These are phyloP conservation scores for Noctua janthina DNA, from an alignment of 2,888 invertebrate species.

Conservation along the genomic window DNA sequence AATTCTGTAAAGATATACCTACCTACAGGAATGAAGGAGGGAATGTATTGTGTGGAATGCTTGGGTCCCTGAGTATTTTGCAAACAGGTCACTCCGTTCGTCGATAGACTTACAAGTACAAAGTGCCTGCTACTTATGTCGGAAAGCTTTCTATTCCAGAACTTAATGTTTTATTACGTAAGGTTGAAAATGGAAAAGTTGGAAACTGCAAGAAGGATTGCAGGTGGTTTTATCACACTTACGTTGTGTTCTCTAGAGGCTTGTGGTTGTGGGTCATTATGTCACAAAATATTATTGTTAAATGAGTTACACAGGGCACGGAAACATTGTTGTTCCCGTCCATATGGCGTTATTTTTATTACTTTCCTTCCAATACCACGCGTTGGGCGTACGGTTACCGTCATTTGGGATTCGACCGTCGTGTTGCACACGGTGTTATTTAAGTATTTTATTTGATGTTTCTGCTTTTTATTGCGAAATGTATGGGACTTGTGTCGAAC, in stretches of 20 bases:
- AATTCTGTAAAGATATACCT: conserved; percentile 31
- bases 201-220: conserved; percentile 2
- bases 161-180: conserved; percentile 23
- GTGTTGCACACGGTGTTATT: conserved; percentile 56
- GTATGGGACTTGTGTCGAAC: conserved; percentile 8
- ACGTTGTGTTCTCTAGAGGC: not conserved
- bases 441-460: conserved; percentile 56
- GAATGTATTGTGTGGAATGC: conserved; percentile 51
- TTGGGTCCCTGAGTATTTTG: conserved; percentile 46
- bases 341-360: conserved; percentile 79
- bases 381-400: conserved; percentile 43
- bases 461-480: conserved; percentile 40
- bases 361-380: conserved; percentile 66
- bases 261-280: conserved; percentile 23
- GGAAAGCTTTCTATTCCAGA: conserved; percentile 37
- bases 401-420: conserved; percentile 62
- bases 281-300: conserved; percentile 54
- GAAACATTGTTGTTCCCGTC: conserved; percentile 62
- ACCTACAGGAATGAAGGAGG: conserved; percentile 41
- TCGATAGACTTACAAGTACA: conserved; percentile 53
- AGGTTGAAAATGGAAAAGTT: conserved; percentile 30
- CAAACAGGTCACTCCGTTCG: conserved; percentile 52
- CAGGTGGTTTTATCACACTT: conserved; percentile 30
- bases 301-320: conserved; percentile 44
- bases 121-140: conserved; percentile 40